Evolutionary conservation across 2,797 vertebrate genomes (phyloP), one percentile per base, ranked within the genome.

Genomic region (Eleutherodactylus coqui): DNA sequence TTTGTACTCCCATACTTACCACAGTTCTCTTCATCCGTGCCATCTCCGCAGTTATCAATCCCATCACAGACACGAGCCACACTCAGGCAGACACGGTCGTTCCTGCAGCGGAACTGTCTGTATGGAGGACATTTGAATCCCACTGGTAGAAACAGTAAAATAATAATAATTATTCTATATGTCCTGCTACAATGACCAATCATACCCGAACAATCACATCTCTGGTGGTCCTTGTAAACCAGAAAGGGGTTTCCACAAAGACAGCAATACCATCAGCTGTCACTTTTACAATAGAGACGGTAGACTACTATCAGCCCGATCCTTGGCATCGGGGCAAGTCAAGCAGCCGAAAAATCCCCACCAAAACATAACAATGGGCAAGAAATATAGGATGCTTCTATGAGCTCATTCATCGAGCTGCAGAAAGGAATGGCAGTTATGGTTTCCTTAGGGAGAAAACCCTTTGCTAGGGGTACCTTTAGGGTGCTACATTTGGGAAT

Each of bases 51-150:
- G 93, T 98, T 96, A 93, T 98, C 95, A 0, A 96, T 94, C 4
- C 95, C 95, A 1, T 99, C 96, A 0, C 98, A 98, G 82, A 95
- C 94, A 85, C 96, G 97, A 27, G 95, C 95, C 0, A 96, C 90
- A 76, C 96, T 95, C 87, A 99, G 91, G 91, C 97, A 98, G 7
- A 98, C 97, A 0, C 96, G 96, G 90, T 97, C 95, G 0, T 99
- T 99, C 89, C 95, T 96, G 89, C 98, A 99, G 51, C 96, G 96
- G 92, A 98, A 99, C 83, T 96, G 96, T 89, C 98, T 95, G 77
- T 92, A 96, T 69, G 97, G 97, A 10, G 98, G 97, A 89, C 98
- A 99, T 92, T 95, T 91, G 91, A 98, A 99, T 89, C 94, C 94
- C 88, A 92, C 95, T 96, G 90, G 75, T 79, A 51, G 3, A 75